Evolutionary conservation across 1,140 invertebrate genomes (phyloP).

Genomic region (Dolichoris vasculosae): DNA sequence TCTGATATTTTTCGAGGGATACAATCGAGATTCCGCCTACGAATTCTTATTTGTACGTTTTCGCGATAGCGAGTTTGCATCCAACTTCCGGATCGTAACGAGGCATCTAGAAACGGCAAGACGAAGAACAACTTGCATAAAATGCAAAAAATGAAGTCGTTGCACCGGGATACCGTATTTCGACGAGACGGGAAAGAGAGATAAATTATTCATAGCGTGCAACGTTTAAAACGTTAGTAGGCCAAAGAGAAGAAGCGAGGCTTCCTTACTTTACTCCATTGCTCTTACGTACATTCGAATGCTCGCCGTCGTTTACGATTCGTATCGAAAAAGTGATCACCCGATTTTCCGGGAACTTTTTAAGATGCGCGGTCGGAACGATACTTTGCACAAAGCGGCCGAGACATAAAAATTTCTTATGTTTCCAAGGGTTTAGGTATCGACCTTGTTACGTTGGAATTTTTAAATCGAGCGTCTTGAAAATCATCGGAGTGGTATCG

Average conservation of each 20-base stretch:
- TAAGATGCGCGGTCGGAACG: too few species aligned
- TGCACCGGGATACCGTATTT: constrained; percentile 12
- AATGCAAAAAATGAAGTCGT: constrained; percentile 36
- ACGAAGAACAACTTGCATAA: background rate
- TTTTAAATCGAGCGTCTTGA: too few species aligned
- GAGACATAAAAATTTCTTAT: too few species aligned
- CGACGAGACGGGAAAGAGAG: background rate
- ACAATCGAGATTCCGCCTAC: background rate
- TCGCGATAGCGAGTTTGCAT: background rate
- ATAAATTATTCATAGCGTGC: constrained; percentile 46
- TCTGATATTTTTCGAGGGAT: background rate
- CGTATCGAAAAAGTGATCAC: background rate
- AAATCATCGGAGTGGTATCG: too few species aligned
- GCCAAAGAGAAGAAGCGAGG: constrained; percentile 10
- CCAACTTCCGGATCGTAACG: constrained; percentile 27
- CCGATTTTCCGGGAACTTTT: constrained; percentile 31
- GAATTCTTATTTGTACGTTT: background rate
- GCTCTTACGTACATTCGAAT: background rate
- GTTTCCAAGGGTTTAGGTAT: too few species aligned
- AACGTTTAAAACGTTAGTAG: constrained; percentile 45
- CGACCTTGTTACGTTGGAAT: too few species aligned
- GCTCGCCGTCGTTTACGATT: background rate
- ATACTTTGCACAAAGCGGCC: too few species aligned
- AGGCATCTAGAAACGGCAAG: background rate
- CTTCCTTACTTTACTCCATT: background rate